phyloP scores from a whole-genome alignment of 2,113 vertebrate species.

The Dipodomys spectabilis region DNA sequence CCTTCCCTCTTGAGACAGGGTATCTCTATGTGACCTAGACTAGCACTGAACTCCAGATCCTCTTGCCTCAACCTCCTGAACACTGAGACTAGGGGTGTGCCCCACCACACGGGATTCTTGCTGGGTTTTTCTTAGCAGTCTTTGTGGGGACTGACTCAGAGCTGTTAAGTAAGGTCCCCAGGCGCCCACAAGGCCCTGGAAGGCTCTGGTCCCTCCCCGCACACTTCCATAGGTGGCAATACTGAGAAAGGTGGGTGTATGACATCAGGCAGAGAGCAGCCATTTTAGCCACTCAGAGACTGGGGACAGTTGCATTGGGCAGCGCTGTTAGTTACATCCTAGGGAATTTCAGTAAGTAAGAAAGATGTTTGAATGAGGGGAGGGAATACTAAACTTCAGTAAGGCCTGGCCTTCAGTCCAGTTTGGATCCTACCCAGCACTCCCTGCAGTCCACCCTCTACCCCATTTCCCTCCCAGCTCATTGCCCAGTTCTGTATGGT shows the following conservation, averaged over 20 bases:
- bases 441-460: fast-evolving
- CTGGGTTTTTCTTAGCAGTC: background rate
- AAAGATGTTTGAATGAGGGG: too few relatives aligned
- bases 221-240: background rate
- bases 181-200: background rate
- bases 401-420: background rate
- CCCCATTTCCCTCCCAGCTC: background rate
- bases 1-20: background rate
- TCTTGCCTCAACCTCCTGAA: background rate
- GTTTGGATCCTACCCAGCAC: background rate
- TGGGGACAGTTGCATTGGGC: background rate
- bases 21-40: background rate
- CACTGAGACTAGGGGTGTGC: too few relatives aligned
- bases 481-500: background rate
- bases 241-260: background rate
- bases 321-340: background rate
- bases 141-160: background rate
- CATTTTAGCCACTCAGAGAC: background rate
- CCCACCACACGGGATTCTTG: background rate
- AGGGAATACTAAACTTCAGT: too few relatives aligned
- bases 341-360: background rate
- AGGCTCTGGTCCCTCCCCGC: background rate
- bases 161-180: background rate
- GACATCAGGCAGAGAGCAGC: background rate
- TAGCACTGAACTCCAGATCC: background rate